Base-by-base conservation (phyloP, 2,113 vertebrate genomes). In the Etia nguti region DNA sequence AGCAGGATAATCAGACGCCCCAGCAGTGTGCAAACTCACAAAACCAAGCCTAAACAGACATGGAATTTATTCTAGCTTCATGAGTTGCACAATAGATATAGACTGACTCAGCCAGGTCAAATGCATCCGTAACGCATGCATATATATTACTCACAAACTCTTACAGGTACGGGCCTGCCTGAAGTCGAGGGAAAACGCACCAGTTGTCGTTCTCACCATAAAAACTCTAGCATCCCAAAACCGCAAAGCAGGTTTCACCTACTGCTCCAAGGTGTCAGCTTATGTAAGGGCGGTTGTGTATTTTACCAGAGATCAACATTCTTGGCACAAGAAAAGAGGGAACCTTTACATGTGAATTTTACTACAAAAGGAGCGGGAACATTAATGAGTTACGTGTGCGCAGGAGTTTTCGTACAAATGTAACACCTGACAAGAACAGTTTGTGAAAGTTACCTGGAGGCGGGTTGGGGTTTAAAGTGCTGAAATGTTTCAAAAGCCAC, bases 261-360 rank as follows among this genome's bases (percentile, higher is more conserved):
- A 38, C n/a, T 38, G 83, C 75, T 91, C 75, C 4, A 6, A 92
- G 86, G 84, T 87, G 79, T 92, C 70, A 55, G 86, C 68, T 86
- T 88, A 85, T 75, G 54, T 31, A 91, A 88, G 73, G 70, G 38
- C 24, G 11, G 79, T 75, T 80, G 80, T 57, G 55, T 73, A 31
- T 57, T 48, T 65, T 48, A n/a, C 6, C 26, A 80, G 81, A 70
- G 52, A 88, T 46, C 79, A 79, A 22, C 84, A 89, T 77, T 81
- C 80, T 90, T 95, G 93, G 93, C 92, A 80, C 20, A 4, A 85
- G 92, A 94, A 93, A 70, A 94, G 81, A 95, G 88, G 29, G 20
- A 92, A 79, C 1, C 22, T 26, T 59, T n/a, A 48, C 48, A 7
- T 88, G 26, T 62, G 46, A 48, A 73, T 91, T 83, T 92, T 60